Evolutionary conservation across 2,888 invertebrate genomes (phyloP).

Genomic region (Seira musarum): DNA sequence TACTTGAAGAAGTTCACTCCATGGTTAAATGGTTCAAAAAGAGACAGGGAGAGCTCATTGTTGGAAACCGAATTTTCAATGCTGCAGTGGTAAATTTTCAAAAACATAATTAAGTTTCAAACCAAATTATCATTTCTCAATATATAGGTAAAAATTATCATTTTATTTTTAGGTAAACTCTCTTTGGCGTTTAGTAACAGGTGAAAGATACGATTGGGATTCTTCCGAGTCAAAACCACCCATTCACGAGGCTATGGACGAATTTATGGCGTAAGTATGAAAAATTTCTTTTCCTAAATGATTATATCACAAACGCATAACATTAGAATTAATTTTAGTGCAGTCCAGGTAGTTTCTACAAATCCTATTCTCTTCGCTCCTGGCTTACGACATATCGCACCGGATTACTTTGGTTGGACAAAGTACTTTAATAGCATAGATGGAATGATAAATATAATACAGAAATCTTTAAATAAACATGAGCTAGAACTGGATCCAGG

Average conservation of each 20-base stretch:
- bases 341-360: not conserved
- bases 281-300: too few species aligned
- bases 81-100: slow-evolving; percentile 44
- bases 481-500: not conserved
- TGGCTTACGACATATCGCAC: slow-evolving; percentile 22
- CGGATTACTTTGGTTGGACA: slow-evolving; percentile 36
- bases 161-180: too few species aligned
- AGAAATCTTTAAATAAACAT: slow-evolving; percentile 4
- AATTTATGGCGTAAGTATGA: slow-evolving; percentile 24
- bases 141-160: too few species aligned
- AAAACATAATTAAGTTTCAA: too few species aligned
- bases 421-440: not conserved
- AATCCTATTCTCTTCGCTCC: slow-evolving; percentile 41
- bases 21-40: slow-evolving; percentile 35
- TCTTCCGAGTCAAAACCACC: not conserved
- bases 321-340: slow-evolving; percentile 4
- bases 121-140: too few species aligned
- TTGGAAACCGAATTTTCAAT: slow-evolving; percentile 42
- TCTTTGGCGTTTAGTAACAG: slow-evolving; percentile 51
- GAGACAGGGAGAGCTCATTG: slow-evolving; percentile 34
- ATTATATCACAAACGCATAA: too few species aligned
- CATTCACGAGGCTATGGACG: slow-evolving; percentile 7
- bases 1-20: slow-evolving; percentile 46
- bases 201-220: slow-evolving; percentile 44
- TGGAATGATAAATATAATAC: slow-evolving; percentile 18